Evolutionary conservation across 2,797 vertebrate species (phyloP).

Genomic region (Petrocephalus sullivani): DNA sequence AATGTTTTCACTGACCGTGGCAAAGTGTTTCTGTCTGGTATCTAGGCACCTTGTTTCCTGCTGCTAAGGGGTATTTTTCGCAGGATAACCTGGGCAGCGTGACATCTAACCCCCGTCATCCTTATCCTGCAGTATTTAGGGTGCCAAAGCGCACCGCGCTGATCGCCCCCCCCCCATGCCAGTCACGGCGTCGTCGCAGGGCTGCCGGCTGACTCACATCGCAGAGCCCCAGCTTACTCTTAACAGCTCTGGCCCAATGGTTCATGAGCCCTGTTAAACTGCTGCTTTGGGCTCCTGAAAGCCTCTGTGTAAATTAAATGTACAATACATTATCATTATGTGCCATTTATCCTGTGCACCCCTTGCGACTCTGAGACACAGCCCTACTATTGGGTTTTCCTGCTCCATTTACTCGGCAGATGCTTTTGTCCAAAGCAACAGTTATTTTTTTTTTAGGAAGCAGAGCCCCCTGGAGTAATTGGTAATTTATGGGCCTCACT

Average conservation of each 20-base stretch:
- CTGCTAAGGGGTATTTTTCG: background rate
- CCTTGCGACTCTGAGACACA: slow-evolving; percentile 35
- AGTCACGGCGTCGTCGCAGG: slow-evolving; percentile 39
- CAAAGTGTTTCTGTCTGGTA: background rate
- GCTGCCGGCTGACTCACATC: slow-evolving; percentile 42
- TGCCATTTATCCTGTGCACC: slow-evolving; percentile 46
- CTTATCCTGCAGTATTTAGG: background rate
- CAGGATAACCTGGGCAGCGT: background rate
- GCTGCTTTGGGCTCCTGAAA: background rate
- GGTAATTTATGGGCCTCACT: background rate
- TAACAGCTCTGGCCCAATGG: slow-evolving; percentile 43
- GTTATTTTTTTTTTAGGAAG: background rate
- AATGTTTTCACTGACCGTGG: background rate
- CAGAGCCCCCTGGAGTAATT: background rate
- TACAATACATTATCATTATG: slow-evolving; percentile 16
- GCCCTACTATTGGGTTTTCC: background rate
- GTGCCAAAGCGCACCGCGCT: background rate
- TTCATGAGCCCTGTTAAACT: background rate
- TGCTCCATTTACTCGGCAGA: background rate
- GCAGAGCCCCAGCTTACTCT: background rate
- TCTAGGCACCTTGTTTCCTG: background rate
- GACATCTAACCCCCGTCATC: background rate
- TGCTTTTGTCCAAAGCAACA: background rate
- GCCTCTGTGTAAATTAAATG: background rate
- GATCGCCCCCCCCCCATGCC: slow-evolving; percentile 25